A percentile compares a stretch with the other conserved stretches of the same genome.
Conservation (phyloP, 2,113 vertebrate species). For the Psilopsiagon aurifrons region DNA sequence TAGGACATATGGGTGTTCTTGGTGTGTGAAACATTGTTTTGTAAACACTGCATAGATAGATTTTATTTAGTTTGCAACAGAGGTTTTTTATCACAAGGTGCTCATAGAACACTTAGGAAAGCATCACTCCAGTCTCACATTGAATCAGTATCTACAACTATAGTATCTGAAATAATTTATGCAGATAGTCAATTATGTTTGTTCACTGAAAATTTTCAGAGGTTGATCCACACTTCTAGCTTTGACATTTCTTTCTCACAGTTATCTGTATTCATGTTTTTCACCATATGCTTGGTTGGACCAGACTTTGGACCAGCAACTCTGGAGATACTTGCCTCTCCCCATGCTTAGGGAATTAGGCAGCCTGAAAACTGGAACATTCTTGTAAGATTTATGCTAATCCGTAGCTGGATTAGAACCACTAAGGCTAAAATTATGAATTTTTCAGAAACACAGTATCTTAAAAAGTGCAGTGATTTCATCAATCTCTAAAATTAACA, state of each 20-base stretch:
- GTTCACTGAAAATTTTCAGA: not conserved
- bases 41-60: not conserved
- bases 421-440: not conserved
- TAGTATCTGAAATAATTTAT: not conserved
- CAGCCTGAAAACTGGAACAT: not conserved
- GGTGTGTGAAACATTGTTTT: not conserved
- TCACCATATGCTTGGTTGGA: not conserved
- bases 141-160: not conserved
- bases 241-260: not conserved
- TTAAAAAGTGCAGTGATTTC: not conserved
- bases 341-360: not conserved
- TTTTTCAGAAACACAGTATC: not conserved
- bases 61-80: not conserved
- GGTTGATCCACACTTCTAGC: not conserved
- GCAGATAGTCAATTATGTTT: not conserved
- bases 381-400: not conserved
- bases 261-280: not conserved
- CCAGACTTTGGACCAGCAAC: not conserved
- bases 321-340: not conserved
- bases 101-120: not conserved
- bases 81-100: not conserved
- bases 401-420: not conserved
- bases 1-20: not conserved
- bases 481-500: not conserved
- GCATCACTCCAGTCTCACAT: accelerated